Base-by-base conservation (phyloP, 2,797 vertebrate genomes). In the Lagocephalus sceleratus region DNA sequence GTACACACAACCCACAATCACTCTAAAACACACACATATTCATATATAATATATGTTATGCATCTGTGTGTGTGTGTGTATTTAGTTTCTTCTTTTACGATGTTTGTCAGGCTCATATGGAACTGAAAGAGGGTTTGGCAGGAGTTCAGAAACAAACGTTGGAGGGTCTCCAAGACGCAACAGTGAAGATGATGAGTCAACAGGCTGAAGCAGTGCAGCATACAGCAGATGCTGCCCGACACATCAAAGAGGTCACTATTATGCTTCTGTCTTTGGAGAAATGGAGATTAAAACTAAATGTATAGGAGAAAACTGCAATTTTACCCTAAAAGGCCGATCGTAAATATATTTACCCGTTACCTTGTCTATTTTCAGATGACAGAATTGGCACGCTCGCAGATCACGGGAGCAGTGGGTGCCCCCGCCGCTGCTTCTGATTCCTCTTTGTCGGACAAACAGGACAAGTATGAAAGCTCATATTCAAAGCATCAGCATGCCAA, bases 171-270 rank as follows among this genome's bases (percentile, higher is more conserved):
- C 94, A 93, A 43, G 93, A 95, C 62, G 76, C 83, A 47, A 75
- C 84, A 0, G 85, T 84, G 75, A 94, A 93, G 78, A 92, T 93
- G 89, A 87, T 93, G 66, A 89, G 86, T 84, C 94, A 94, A 61
- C 95, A 94, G 64, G 81, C 86, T 19, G 93, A 95, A 66, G 73
- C 93, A 41, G 88, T 84, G 0, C 81, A 85, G 45, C 86, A 93
- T 49, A 84, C 91, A 25, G 79, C 87, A 5, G 92, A 94, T 35
- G 79, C 92, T 16, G 82, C 92, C 51, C 88, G 87, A 60, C 93
- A 96, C 75, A 90, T 94, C 76, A 87, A 80, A 68, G 94, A 96
- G 93, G 95, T 98, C 56, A 61, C 77, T 60, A n/a, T 32, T 35
- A 38, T 66, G 38, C 68, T 26, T 61, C 46, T 71, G 4, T 16